phyloP scores from a whole-genome alignment of 2,888 invertebrate species.

The Himalopsyche anomala region DNA sequence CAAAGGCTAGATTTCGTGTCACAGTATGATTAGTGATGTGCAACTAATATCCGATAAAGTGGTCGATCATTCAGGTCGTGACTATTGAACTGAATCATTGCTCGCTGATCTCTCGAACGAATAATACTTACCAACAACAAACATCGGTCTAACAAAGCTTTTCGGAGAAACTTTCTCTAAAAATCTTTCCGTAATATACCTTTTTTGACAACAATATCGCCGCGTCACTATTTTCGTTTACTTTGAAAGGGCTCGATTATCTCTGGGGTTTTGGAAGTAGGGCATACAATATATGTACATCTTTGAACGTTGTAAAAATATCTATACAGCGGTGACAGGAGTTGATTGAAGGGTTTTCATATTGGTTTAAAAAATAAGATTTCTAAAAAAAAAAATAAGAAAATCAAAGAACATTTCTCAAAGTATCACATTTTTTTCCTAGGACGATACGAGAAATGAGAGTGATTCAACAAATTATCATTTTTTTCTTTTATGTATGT shows the following conservation, averaged over 20 bases:
- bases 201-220: background rate
- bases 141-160: background rate
- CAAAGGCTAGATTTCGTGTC: background rate
- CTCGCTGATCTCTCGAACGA: background rate
- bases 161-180: slow-evolving; percentile 17
- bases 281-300: too few relatives aligned
- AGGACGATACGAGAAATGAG: too few relatives aligned
- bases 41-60: slow-evolving; percentile 10
- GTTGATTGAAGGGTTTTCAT: too few relatives aligned
- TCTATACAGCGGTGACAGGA: too few relatives aligned
- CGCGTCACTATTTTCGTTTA: background rate
- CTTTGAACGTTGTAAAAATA: too few relatives aligned
- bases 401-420: too few relatives aligned
- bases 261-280: too few relatives aligned
- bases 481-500: too few relatives aligned
- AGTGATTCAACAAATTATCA: too few relatives aligned
- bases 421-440: too few relatives aligned
- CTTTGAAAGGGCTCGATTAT: background rate
- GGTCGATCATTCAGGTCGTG: slow-evolving; percentile 10
- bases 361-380: too few relatives aligned
- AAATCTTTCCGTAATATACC: background rate
- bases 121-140: background rate
- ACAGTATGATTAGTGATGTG: slow-evolving; percentile 4
- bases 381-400: too few relatives aligned
- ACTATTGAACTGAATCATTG: background rate